phyloP scores from a whole-genome alignment of 2,888 invertebrate genomes.

The Carcina quercana region DNA sequence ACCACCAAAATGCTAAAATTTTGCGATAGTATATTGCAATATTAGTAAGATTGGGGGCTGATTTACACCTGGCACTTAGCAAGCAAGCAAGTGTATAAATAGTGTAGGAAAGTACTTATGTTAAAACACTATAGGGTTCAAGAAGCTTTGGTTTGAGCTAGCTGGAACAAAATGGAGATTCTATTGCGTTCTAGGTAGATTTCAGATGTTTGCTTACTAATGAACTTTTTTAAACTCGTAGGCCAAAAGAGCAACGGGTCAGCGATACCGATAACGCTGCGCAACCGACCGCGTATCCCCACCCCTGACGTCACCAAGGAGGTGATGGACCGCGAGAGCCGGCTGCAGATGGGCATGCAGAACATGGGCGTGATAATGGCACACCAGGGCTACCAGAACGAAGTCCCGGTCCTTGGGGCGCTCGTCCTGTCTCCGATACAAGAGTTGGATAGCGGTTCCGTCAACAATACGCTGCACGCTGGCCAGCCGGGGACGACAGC shows the following conservation, averaged over 20 bases:
- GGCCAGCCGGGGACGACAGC: conserved; percentile 84
- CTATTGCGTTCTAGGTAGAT: too few species aligned
- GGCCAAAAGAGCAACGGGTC: conserved; percentile 81
- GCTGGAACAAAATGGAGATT: too few species aligned
- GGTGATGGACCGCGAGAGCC: conserved; percentile 80
- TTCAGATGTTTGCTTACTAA: too few species aligned
- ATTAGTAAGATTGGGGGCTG: too few species aligned
- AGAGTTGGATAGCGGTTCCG: conserved; percentile 85
- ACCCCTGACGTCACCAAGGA: conserved; percentile 92
- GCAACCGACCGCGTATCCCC: conserved; percentile 90
- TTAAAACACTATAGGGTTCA: too few species aligned
- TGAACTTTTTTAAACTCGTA: too few species aligned
- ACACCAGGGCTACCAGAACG: conserved; percentile 76
- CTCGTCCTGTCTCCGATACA: conserved; percentile 88
- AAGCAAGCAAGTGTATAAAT: too few species aligned
- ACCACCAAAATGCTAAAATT: too few species aligned
- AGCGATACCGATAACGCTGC: conserved; percentile 78
- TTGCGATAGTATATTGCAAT: too few species aligned
- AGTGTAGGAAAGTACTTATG: too few species aligned
- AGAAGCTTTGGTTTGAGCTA: too few species aligned
- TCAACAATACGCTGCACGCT: conserved; percentile 82
- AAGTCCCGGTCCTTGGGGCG: conserved; percentile 83
- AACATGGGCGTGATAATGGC: conserved; percentile 82
- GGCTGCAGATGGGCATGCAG: conserved; percentile 71
- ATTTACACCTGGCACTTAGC: too few species aligned